Percentiles rank a stretch among this genome's conserved stretches.
Evolutionary conservation across 1,140 invertebrate genomes (phyloP).

Genomic region (Cylas formicarius): DNA sequence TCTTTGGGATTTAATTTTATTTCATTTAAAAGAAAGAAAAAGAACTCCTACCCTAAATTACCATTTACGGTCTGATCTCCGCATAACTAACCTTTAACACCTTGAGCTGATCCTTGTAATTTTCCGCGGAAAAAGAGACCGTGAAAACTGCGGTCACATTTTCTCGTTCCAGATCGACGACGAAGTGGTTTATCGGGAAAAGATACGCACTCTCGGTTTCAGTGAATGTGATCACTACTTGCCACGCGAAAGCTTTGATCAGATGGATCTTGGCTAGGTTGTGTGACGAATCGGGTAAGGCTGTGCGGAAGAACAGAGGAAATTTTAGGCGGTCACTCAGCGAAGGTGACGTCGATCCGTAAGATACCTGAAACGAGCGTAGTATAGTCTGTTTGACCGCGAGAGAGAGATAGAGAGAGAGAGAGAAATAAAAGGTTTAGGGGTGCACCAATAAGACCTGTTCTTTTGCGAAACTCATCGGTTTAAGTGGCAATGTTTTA

Average conservation of each 20-base stretch:
- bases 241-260: constrained; percentile 76
- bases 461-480: too few species aligned
- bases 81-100: constrained; percentile 33
- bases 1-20: too few species aligned
- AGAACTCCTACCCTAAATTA: too few species aligned
- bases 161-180: constrained; percentile 71
- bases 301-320: constrained; percentile 80
- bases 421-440: too few species aligned
- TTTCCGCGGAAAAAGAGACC: constrained; percentile 66
- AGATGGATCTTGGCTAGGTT: constrained; percentile 77
- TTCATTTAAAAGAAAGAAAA: too few species aligned
- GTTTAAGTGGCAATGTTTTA: too few species aligned
- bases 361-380: constrained; percentile 74
- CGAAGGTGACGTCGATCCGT: constrained; percentile 76
- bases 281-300: constrained; percentile 80
- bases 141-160: constrained; percentile 78
- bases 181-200: constrained; percentile 76
- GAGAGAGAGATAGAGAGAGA: too few species aligned
- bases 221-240: constrained; percentile 76
- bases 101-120: constrained; percentile 35
- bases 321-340: constrained; percentile 79
- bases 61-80: too few species aligned
- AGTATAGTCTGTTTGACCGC: too few species aligned
- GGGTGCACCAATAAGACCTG: too few species aligned
- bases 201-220: constrained; percentile 81